phyloP scores from a whole-genome alignment of 2,888 invertebrate genomes.

The Ferdinandea cuprea region DNA sequence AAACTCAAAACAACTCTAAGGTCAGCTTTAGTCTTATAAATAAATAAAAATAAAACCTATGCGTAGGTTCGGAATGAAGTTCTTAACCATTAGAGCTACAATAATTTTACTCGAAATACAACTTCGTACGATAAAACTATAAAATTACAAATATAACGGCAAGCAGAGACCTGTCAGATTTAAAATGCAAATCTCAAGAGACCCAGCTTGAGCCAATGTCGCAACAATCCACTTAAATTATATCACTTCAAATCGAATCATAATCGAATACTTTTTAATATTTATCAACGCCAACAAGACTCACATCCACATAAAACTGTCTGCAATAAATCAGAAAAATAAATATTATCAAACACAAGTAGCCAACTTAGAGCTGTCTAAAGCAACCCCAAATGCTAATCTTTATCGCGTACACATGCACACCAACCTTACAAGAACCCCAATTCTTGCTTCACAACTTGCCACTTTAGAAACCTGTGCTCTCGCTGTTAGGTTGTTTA shows the following conservation, averaged over 20 bases:
- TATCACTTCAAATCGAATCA: slow-evolving; percentile 41
- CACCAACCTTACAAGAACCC: slow-evolving; percentile 1
- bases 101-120: neutral
- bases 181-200: slow-evolving; percentile 28
- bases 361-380: slow-evolving; percentile 3
- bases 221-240: slow-evolving; percentile 48
- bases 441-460: slow-evolving; percentile 31
- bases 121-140: neutral
- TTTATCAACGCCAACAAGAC: slow-evolving; percentile 19
- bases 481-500: neutral
- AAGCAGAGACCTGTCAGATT: slow-evolving; percentile 23
- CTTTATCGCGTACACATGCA: neutral
- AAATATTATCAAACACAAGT: slow-evolving; percentile 28
- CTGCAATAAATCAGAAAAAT: slow-evolving; percentile 47
- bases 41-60: neutral
- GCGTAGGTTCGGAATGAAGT: slow-evolving; percentile 31
- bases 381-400: slow-evolving; percentile 33
- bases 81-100: neutral
- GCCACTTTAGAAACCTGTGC: slow-evolving; percentile 17
- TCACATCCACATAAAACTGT: slow-evolving; percentile 15
- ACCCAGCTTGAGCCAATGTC: slow-evolving; percentile 13
- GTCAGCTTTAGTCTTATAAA: neutral
- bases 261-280: slow-evolving; percentile 8
- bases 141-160: neutral
- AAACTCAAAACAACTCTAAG: neutral